These are phyloP conservation scores for Myoxocephalus aenaeus DNA, from an alignment of 2,797 vertebrate species.

Conservation along the genomic window DNA sequence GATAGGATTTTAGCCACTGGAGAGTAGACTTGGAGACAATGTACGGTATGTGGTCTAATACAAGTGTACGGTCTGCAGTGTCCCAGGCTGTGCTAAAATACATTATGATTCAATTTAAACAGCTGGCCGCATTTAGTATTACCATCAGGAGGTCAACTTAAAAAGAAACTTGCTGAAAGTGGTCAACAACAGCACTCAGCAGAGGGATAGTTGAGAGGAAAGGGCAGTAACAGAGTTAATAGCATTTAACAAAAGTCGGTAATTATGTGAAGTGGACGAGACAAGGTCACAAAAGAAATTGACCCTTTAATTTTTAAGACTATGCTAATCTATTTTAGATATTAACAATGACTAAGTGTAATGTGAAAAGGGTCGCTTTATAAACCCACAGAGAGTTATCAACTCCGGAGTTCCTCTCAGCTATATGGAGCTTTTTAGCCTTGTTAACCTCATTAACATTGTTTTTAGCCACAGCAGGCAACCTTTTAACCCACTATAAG, in stretches of 20 bases:
- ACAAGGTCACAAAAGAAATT: conserved; percentile 27
- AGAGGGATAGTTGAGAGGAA: neutral
- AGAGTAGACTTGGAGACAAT: conserved; percentile 2
- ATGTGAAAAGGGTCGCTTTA: conserved; percentile 20
- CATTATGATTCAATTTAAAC: conserved; percentile 38
- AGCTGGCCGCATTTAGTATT: conserved; percentile 9
- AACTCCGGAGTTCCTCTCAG: neutral
- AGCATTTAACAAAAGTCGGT: conserved; percentile 5
- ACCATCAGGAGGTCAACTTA: conserved; percentile 7
- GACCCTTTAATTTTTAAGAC: conserved; percentile 15
- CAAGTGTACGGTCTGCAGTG: conserved; percentile 11
- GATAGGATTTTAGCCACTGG: conserved; percentile 18
- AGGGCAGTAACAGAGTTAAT: neutral
- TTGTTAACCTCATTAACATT: conserved; percentile 8
- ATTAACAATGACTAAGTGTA: conserved; percentile 18
- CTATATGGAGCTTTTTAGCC: neutral
- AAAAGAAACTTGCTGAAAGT: conserved; percentile 7
- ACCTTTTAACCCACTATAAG: neutral
- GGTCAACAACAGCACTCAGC: neutral
- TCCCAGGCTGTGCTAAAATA: conserved; percentile 27
- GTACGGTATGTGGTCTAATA: conserved; percentile 4
- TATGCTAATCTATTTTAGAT: conserved; percentile 6
- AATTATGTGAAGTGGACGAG: conserved; percentile 9
- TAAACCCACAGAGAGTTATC: conserved; percentile 9
- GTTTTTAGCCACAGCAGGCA: conserved; percentile 13